Evolutionary conservation across 2,888 invertebrate species (phyloP).

Genomic region (Andricus quercusramuli): DNA sequence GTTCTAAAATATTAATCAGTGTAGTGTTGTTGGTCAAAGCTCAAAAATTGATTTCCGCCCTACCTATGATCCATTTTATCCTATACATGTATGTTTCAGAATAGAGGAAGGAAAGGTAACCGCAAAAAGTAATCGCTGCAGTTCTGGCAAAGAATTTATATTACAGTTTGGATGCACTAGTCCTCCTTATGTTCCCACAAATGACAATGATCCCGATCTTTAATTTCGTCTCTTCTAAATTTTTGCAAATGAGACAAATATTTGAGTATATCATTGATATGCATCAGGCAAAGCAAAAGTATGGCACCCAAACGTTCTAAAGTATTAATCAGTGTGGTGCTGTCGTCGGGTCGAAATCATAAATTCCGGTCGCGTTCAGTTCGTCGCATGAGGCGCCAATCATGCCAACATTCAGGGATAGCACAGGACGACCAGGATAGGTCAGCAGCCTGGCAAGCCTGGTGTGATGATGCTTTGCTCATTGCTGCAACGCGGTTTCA

Average conservation of each 20-base stretch:
- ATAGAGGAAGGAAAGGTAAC: no score
- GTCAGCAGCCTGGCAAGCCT: constrained; percentile 56
- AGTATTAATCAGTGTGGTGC: constrained; percentile 66
- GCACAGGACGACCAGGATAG: constrained; percentile 51
- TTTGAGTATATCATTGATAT: not conserved
- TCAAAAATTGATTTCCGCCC: constrained; percentile 33
- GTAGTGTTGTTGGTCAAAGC: not conserved
- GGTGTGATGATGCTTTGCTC: constrained; percentile 43
- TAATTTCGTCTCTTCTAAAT: no score
- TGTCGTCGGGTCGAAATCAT: constrained; percentile 66
- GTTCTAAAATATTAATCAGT: no score
- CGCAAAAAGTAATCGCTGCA: no score
- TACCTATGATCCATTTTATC: constrained; percentile 16
- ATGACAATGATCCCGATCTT: no score
- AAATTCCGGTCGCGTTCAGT: constrained; percentile 72
- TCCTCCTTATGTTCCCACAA: no score
- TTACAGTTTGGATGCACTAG: no score
- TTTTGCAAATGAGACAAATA: no score
- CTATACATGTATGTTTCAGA: not conserved
- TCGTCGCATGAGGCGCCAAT: constrained; percentile 73
- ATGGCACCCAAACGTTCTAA: constrained; percentile 54
- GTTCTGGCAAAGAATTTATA: no score
- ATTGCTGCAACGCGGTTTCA: constrained; percentile 44
- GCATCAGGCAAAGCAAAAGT: constrained; percentile 37
- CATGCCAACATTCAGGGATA: constrained; percentile 75